These are phyloP conservation scores for Porites cylindrica DNA, from an alignment of 92 coral and sea anemone species.

Conservation along the genomic window DNA sequence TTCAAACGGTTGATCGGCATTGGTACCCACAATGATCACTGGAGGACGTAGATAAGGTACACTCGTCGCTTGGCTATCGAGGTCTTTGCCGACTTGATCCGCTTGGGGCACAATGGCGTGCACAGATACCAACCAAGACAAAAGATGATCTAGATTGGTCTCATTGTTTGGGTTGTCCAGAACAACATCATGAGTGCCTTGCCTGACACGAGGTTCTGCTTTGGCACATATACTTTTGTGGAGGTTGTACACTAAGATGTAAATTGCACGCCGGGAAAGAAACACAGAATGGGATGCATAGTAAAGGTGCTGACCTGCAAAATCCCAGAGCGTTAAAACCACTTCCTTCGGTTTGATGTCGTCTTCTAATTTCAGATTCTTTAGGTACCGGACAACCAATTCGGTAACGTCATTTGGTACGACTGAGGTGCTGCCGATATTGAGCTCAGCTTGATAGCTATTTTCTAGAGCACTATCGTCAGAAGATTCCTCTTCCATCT, in stretches of 20 bases:
- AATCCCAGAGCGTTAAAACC: conserved; percentile 72
- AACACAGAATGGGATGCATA: conserved; percentile 84
- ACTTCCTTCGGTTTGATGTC: conserved; percentile 44
- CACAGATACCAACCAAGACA: conserved; percentile 83
- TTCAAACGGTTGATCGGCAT: conserved; percentile 68
- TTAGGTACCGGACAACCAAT: conserved; percentile 60
- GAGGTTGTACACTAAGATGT: conserved; percentile 32
- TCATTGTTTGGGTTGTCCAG: conserved; percentile 75
- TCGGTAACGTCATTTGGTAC: conserved; percentile 70
- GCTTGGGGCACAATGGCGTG: conserved; percentile 57
- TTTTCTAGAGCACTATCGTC: too few relatives aligned
- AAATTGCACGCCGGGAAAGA: conserved; percentile 72
- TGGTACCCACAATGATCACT: conserved; percentile 79
- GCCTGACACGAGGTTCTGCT: conserved; percentile 55
- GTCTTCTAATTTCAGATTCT: conserved; percentile 34
- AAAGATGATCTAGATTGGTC: conserved; percentile 77
- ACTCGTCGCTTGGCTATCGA: not conserved
- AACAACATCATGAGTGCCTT: conserved; percentile 65
- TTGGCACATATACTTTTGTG: too few relatives aligned
- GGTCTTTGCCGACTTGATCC: not conserved
- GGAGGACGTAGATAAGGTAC: conserved; percentile 78
- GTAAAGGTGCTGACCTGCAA: conserved; percentile 82
- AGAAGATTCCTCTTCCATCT: too few relatives aligned
- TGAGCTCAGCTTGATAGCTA: too few relatives aligned
- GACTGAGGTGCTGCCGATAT: conserved; percentile 4